These are phyloP conservation scores for Grammomys surdaster DNA, from an alignment of 2,113 vertebrate genomes.

Conservation along the genomic window DNA sequence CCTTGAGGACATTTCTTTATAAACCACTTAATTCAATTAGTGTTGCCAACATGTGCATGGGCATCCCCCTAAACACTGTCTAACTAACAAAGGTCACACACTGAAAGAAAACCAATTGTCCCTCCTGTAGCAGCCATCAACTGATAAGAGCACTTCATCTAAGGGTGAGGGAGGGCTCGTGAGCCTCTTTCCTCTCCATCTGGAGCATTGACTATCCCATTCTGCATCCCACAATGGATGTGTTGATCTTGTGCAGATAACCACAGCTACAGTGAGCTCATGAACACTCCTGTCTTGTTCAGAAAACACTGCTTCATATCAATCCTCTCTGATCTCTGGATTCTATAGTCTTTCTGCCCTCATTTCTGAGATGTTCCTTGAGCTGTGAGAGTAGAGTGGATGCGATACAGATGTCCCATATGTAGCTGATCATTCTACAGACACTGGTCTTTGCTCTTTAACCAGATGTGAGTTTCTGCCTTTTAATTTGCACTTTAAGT, in stretches of 20 bases:
- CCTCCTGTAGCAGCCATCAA: neutral
- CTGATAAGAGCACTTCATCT: too few species aligned
- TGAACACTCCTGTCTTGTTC: neutral
- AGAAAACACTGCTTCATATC: neutral
- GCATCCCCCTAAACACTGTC: neutral
- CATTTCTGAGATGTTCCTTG: neutral
- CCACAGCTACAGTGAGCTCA: neutral
- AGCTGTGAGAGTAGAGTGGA: neutral
- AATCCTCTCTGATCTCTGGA: too few species aligned
- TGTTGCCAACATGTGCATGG: neutral
- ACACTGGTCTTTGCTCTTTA: neutral
- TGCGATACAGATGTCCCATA: neutral
- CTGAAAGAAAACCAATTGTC: too few species aligned
- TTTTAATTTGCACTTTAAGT: neutral
- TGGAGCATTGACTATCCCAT: neutral
- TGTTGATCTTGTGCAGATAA: neutral
- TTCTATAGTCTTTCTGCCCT: neutral
- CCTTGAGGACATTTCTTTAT: neutral
- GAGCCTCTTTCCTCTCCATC: neutral
- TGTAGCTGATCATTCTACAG: neutral
- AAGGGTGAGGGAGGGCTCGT: neutral
- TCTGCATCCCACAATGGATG: too few species aligned
- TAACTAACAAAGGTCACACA: too few species aligned
- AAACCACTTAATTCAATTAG: neutral
- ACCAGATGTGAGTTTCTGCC: neutral